Evolutionary conservation across 2,888 invertebrate genomes (phyloP).

Genomic region (Bellardia pandia): DNA sequence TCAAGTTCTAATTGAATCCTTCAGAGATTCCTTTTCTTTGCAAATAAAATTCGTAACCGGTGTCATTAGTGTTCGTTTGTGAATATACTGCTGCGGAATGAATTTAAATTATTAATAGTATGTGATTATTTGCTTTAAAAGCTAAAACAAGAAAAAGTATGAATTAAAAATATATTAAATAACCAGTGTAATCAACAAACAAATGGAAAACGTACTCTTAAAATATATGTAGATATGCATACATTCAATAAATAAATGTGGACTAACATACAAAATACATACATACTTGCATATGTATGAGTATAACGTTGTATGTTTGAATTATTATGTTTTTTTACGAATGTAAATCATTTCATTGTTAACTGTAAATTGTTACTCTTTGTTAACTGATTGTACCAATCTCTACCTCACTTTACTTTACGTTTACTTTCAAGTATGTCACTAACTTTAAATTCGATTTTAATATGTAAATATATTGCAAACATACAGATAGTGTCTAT

Average conservation of each 20-base stretch:
- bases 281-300: too few species aligned
- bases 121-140: background rate
- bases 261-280: too few species aligned
- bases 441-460: background rate
- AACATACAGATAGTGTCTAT: background rate
- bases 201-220: background rate
- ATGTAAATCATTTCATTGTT: too few species aligned
- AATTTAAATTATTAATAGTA: background rate
- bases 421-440: background rate
- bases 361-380: too few species aligned
- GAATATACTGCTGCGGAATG: too few species aligned
- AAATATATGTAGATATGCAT: background rate
- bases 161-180: background rate
- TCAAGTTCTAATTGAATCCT: slow-evolving; percentile 5
- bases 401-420: background rate
- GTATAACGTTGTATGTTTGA: too few species aligned
- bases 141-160: background rate
- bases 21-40: background rate
- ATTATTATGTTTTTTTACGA: too few species aligned
- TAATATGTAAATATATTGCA: background rate
- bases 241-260: background rate
- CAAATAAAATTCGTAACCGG: slow-evolving; percentile 42
- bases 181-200: too few species aligned
- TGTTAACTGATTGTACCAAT: background rate
- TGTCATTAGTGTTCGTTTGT: slow-evolving; percentile 73